Evolutionary conservation across 2,888 invertebrate genomes (phyloP).

Genomic region (Aleiodes testaceus): DNA sequence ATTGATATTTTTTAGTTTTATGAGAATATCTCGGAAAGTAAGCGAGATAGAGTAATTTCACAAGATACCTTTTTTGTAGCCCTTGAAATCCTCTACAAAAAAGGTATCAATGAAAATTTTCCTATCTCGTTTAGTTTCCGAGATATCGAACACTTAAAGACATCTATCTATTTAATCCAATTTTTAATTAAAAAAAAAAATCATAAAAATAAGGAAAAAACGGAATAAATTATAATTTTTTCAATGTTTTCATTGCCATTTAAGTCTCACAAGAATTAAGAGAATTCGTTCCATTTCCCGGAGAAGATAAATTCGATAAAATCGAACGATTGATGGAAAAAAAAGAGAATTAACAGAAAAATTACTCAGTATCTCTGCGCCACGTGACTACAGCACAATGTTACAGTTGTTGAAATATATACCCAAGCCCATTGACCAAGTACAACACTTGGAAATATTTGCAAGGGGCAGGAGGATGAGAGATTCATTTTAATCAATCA

Average conservation of each 20-base stretch:
- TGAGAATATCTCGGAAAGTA: no score
- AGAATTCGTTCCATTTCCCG: background rate
- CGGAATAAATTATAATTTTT: no score
- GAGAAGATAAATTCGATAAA: background rate
- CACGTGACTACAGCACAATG: constrained; percentile 7
- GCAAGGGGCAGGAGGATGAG: background rate
- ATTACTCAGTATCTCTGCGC: constrained; percentile 5
- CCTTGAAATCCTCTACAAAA: no score
- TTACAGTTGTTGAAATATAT: constrained; percentile 22
- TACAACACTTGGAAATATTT: constrained; percentile 1
- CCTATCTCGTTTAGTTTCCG: background rate
- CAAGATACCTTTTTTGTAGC: no score
- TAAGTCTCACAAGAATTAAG: no score
- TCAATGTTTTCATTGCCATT: no score
- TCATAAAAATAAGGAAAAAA: background rate
- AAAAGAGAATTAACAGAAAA: constrained; percentile 15
- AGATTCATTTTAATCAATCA: constrained; percentile 37
- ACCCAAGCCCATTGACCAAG: background rate
- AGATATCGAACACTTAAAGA: background rate
- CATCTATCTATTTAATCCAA: no score
- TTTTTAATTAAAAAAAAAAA: background rate
- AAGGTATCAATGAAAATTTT: no score
- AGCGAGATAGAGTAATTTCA: no score
- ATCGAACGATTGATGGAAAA: background rate
- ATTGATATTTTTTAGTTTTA: background rate